Percentiles rank a stretch among this genome's conserved stretches.
These are phyloP conservation scores for Oceanodroma leucorhoa DNA, from an alignment of 2,797 vertebrate species.

Conservation along the genomic window DNA sequence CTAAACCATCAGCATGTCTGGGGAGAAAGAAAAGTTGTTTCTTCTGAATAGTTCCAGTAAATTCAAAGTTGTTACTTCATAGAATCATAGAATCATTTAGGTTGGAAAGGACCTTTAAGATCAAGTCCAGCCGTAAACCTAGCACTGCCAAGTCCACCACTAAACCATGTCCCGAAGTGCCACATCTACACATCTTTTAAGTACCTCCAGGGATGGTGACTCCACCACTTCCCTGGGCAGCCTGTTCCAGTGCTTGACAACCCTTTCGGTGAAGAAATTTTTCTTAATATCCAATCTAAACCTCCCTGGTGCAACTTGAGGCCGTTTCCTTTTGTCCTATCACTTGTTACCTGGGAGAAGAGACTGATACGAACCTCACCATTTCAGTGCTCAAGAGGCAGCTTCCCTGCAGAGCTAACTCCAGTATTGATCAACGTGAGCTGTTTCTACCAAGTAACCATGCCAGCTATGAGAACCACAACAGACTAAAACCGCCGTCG, in stretches of 20 bases:
- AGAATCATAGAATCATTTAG: not conserved
- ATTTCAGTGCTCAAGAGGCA: not conserved
- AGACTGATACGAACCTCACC: not conserved
- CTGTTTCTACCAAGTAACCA: not conserved
- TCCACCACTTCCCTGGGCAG: not conserved
- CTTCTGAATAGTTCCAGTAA: not conserved
- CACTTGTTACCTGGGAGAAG: not conserved
- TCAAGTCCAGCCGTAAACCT: not conserved
- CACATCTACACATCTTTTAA: not conserved
- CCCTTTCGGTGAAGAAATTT: not conserved
- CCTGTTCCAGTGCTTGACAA: not conserved
- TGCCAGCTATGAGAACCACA: not conserved
- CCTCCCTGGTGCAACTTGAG: not conserved
- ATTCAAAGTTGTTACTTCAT: not conserved
- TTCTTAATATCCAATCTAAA: not conserved
- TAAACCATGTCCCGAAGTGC: not conserved
- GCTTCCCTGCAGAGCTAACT: not conserved
- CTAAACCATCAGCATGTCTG: not conserved
- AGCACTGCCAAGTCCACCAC: not conserved
- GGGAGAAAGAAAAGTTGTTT: not conserved
- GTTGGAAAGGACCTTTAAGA: not conserved
- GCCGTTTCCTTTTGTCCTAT: not conserved
- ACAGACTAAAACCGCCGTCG: fast-evolving
- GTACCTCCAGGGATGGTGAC: not conserved
- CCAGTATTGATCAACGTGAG: not conserved